Conservation (phyloP, 2,888 invertebrate species). For the Sinodicranocentrus sp. region DNA sequence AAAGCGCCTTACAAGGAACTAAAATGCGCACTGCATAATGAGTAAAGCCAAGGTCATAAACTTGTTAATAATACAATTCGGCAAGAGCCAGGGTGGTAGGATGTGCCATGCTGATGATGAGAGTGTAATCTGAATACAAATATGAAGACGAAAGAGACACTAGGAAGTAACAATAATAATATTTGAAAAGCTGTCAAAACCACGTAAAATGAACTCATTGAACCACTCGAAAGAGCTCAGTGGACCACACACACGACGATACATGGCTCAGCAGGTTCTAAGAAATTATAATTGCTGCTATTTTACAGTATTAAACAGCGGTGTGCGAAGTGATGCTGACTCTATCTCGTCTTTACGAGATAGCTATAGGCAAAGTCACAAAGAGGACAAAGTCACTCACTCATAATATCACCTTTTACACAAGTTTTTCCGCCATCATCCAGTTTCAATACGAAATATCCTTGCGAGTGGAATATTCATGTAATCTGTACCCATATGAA, state of each 20-base stretch:
- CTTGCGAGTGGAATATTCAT: too few species aligned
- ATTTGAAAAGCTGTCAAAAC: conserved; percentile 60
- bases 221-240: conserved; percentile 46
- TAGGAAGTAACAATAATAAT: conserved; percentile 24
- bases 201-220: conserved; percentile 61
- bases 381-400: too few species aligned
- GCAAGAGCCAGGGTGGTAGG: conserved; percentile 13
- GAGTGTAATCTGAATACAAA: too few species aligned
- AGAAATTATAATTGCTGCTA: conserved; percentile 56
- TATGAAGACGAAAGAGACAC: too few species aligned
- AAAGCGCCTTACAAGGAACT: conserved; percentile 52
- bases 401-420: too few species aligned
- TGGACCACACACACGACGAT: conserved; percentile 60
- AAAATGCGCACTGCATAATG: conserved; percentile 18
- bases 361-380: too few species aligned
- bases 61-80: conserved; percentile 57
- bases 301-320: conserved; percentile 43
- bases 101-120: too few species aligned
- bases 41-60: conserved; percentile 53
- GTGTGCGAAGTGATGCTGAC: too few species aligned
- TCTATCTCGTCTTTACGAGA: too few species aligned
- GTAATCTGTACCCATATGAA: too few species aligned
- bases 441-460: too few species aligned
- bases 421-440: too few species aligned
- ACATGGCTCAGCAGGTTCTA: conserved; percentile 50